These are phyloP conservation scores for Nautilus pompilius DNA, from an alignment of 1,140 invertebrate species.

Conservation along the genomic window DNA sequence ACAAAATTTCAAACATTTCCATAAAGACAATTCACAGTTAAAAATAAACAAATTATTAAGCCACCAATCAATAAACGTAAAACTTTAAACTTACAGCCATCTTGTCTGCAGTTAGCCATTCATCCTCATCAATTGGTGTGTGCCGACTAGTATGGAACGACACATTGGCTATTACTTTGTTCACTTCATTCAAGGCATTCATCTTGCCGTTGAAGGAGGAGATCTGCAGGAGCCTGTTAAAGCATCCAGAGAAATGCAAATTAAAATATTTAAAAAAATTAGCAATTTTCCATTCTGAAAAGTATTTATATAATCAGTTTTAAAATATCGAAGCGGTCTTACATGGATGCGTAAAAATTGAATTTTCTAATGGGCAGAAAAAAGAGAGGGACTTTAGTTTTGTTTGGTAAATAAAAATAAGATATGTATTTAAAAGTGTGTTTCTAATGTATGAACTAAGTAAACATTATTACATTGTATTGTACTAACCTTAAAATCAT, in stretches of 20 bases:
- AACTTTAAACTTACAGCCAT: conserved; percentile 81
- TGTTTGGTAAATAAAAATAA: too few relatives aligned
- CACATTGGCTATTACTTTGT: conserved; percentile 91
- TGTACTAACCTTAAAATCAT: conserved; percentile 76
- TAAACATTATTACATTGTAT: too few relatives aligned
- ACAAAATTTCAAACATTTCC: neutral
- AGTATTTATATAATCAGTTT: too few relatives aligned
- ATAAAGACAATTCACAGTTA: neutral
- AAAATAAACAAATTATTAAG: neutral
- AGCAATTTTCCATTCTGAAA: too few relatives aligned
- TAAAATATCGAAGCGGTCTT: too few relatives aligned
- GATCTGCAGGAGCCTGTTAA: conserved; percentile 88
- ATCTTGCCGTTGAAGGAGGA: conserved; percentile 99
- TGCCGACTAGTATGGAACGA: conserved; percentile 73
- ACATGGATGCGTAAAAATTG: too few relatives aligned
- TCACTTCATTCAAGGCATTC: conserved; percentile 98
- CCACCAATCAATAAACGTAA: neutral
- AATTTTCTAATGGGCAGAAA: too few relatives aligned
- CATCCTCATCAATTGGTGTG: conserved; percentile 72
- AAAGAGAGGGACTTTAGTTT: too few relatives aligned
- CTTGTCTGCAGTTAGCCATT: conserved; percentile 88
- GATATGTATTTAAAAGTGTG: too few relatives aligned
- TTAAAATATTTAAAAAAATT: too few relatives aligned
- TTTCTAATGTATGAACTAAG: too few relatives aligned
- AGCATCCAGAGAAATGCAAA: too few relatives aligned